Evolutionary conservation across 2,113 vertebrate genomes (phyloP), one percentile per base, ranked within the genome.

Genomic region (Syngnathus scovelli): DNA sequence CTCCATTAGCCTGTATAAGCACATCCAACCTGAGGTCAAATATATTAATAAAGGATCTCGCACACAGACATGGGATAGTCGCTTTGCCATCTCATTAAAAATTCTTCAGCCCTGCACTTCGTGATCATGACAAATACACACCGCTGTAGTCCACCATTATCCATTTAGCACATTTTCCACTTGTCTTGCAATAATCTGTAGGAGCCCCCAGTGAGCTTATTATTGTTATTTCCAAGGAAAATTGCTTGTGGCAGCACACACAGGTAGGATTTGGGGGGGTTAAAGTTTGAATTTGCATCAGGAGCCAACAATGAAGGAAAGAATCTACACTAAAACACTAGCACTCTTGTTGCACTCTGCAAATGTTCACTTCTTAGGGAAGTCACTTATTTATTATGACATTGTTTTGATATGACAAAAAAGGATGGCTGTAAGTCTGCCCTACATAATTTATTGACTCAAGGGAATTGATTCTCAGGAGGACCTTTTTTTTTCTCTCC

Each of bases 31-130:
- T 93, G 92, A 89, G 94, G 94, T 98, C 94, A 96, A 92, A 94
- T 87, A 90, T 93, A 97, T 97, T 94, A 95, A 96, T 95, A 94
- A 92, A 89, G 93, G 93, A 94, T 95, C 90, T 90, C 89, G 90
- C 91, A 90, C 90, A 67, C 66, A 72, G 60, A 46, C 44, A 46
- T 2, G 15, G 75, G 56, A 92, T 85, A 91, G 90, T 90, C 23
- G 12, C 12, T 27, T 23, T 89, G 23, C 69, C 87, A 92, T 89
- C 91, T 93, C 91, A 93, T 93, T 91, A 89, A 83, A 85, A 94
- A 94, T 94, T 89, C 89, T 84, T 83, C 90, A 74, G 80, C 79
- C 73, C 76, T 70, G 66, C 21, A 54, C 81, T 84, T 82, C 76
- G 74, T 86, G 86, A 87, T 86, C 81, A 88, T 80, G 85, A 87